Evolutionary conservation across 1,140 invertebrate species (phyloP), one percentile per base, ranked within the genome.

Genomic region (Anoplophora glabripennis): DNA sequence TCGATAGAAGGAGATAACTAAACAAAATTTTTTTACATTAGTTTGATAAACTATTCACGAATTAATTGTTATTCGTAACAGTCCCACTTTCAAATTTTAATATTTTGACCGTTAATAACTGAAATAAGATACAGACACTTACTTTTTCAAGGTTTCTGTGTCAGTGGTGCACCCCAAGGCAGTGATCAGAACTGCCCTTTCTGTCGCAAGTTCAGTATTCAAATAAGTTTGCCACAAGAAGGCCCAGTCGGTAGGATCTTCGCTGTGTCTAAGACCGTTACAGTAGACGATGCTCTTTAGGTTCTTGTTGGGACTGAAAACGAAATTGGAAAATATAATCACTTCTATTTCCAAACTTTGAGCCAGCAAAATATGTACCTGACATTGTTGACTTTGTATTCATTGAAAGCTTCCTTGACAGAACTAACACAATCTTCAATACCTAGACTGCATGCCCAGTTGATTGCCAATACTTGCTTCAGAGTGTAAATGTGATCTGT

Each of bases 211-310:
- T 7, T 77, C 76, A 64, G 77, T 75, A 3, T 57, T 59, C 12
- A 73, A 60, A 65, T 79, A 83, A 44, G 77, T 72, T 3, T 74
- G 61, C 72, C 78, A 84, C 48, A 84, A 72, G 17, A 64, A 73
- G 11, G 80, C 58, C 64, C 79, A 84, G 48, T 84, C 78, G 2
- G 49, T n/a, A 4, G 36, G 40, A 28, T 57, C 47, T 49, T 61
- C 8, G 68, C 70, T 33, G n/a, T 78, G 66, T 33, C 78, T 71
- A 3, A 84, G 66, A 21, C 76, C 79, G 38, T 71, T 74, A 66
- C 83, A 85, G 68, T 84, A 85, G 7, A 85, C 81, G 55, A 79
- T 79, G 18, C 78, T 76, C 15, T 81, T 78, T 64, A 83, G 76
- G 59, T 85, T 83, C n/a, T 78, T 73, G 36, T 78, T 76, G 12